Percentiles rank a stretch among this genome's conserved stretches.
Conservation (phyloP, 1,140 invertebrate species). For the Mizuhopecten yessoensis region DNA sequence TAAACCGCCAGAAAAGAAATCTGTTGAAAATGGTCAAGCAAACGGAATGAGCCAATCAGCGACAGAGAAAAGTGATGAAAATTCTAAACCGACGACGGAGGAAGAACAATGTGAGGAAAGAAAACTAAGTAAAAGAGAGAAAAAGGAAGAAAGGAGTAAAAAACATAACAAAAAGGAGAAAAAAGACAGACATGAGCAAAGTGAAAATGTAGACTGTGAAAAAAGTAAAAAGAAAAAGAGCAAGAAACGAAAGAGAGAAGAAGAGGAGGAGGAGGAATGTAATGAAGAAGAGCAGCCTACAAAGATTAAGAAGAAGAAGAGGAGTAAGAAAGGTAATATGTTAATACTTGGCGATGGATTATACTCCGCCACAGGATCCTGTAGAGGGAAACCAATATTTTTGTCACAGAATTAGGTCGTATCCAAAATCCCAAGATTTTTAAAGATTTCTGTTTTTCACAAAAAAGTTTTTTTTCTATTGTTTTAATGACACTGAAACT, state of each 20-base stretch:
- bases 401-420: too few relatives aligned
- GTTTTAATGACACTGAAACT: too few relatives aligned
- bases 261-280: slow-evolving; percentile 21
- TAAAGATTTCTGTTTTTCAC: too few relatives aligned
- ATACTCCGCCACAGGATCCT: too few relatives aligned
- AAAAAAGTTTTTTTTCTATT: too few relatives aligned
- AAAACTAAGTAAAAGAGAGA: slow-evolving; percentile 60
- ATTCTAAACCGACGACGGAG: slow-evolving; percentile 54
- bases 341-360: too few relatives aligned
- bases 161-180: slow-evolving; percentile 47
- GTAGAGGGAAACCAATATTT: too few relatives aligned
- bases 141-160: background rate
- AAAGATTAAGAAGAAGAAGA: slow-evolving; percentile 60
- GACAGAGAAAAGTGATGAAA: background rate
- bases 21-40: background rate
- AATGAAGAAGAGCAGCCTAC: background rate
- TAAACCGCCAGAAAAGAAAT: slow-evolving; percentile 47
- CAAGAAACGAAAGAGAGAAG: slow-evolving; percentile 54
- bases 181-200: slow-evolving; percentile 55
- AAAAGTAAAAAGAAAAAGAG: slow-evolving; percentile 56
- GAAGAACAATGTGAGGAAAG: slow-evolving; percentile 58
- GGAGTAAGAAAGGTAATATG: slow-evolving; percentile 50
- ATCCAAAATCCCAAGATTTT: too few relatives aligned
- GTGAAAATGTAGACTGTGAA: slow-evolving; percentile 61
- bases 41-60: background rate